Evolutionary conservation across 2,888 invertebrate genomes (phyloP), one percentile per base, ranked within the genome.

Genomic region (Drosophila fulvimacula): DNA sequence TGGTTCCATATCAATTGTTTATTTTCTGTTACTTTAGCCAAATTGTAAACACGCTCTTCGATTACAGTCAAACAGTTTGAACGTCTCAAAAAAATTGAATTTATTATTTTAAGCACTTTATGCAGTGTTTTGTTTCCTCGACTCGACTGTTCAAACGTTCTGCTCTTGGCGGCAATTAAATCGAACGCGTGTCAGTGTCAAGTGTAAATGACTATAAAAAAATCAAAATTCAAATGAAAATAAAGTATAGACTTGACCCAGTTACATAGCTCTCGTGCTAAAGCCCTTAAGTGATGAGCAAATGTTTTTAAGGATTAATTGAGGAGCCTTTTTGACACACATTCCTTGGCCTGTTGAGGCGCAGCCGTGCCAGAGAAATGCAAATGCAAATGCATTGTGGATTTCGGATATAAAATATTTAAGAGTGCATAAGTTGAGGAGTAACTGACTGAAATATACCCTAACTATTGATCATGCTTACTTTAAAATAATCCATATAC

Each of bases 241-340:
- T 27, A 48, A 52, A 27, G 34, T 44, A 49, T 79, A 81, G 73
- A 69, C 82, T 82, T 82, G 87, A 86, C 81, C 81, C 66, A 81
- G 15, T 51, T 51, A 36, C 34, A 19, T 5, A 73, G 66, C 84
- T 69, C 59, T 17, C 27, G 9, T 27, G 36, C 15, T 21, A 19
- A 68, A 56, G 39, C 52, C 59, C 15, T 49, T 61, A 57, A 57
- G 51, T 66, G 51, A 39, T 46, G 56, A 36, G 65, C 62, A 72
- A 61, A 75, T 73, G n/a, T 10, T 60, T 41, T 51, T 52, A 61
- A 82, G 83, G 83, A 82, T 76, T 44, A 60, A 46, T 63, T 69
- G 57, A 65, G 65, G 42, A 76, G 73, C 65, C 64, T 65, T 71
- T 60, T 76, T 84, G 81, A 77, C 81, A 74, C 52, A 75, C 58